A percentile compares a stretch with the other conserved stretches of the same genome.
These are phyloP conservation scores for Neomonachus schauinslandi DNA, from an alignment of 2,113 vertebrate species.

Conservation along the genomic window DNA sequence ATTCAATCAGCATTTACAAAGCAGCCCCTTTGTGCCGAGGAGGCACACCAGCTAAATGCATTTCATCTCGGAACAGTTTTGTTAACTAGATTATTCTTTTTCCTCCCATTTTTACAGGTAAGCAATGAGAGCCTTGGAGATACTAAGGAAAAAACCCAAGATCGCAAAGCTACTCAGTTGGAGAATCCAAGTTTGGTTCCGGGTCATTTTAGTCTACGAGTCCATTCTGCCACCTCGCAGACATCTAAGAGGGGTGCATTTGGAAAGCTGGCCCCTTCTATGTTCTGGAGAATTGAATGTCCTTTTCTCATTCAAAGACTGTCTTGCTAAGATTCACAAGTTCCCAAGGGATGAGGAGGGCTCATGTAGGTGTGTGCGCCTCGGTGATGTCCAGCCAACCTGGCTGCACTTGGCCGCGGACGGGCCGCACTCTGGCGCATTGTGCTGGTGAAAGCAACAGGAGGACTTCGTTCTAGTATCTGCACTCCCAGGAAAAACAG, in stretches of 20 bases:
- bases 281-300: background rate
- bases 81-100: background rate
- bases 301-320: background rate
- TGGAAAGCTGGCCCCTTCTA: background rate
- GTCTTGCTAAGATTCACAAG: background rate
- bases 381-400: background rate
- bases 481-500: background rate
- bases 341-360: background rate
- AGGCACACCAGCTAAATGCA: background rate
- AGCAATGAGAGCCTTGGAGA: background rate
- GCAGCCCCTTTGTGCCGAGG: background rate
- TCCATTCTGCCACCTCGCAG: background rate
- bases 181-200: background rate
- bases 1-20: background rate
- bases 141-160: background rate
- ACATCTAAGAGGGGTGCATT: background rate
- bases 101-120: background rate
- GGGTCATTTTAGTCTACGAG: background rate
- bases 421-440: background rate
- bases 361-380: no score
- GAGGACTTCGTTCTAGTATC: background rate
- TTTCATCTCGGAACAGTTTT: background rate
- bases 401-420: fast-evolving
- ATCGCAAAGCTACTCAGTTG: background rate
- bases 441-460: background rate